phyloP scores from a whole-genome alignment of 2,113 vertebrate species.

The Prietella phreatophila region DNA sequence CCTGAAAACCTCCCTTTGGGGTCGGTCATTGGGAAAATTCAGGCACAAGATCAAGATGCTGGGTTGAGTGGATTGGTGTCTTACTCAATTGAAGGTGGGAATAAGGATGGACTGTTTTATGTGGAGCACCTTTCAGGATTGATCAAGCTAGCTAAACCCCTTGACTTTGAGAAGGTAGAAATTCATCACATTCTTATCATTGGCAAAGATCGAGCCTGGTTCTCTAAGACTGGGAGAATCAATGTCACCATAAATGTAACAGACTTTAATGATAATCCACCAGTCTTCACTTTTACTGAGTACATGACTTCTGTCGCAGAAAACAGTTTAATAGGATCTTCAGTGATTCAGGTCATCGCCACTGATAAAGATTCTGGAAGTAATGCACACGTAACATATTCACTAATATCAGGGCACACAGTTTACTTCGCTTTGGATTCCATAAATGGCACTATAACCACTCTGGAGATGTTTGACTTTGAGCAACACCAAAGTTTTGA shows the following conservation, averaged over 20 bases:
- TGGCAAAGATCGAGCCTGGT: constrained; percentile 70
- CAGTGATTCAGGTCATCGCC: constrained; percentile 61
- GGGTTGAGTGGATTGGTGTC: constrained; percentile 68
- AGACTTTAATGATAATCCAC: constrained; percentile 75
- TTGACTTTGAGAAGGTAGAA: constrained; percentile 68
- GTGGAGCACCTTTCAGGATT: constrained; percentile 66
- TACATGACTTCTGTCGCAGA: constrained; percentile 64
- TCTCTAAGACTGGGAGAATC: constrained; percentile 58
- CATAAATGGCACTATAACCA: constrained; percentile 66
- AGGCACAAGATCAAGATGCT: constrained; percentile 68
- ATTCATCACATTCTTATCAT: constrained; percentile 60
- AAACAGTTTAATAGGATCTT: constrained; percentile 65
- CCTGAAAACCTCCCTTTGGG: constrained; percentile 69
- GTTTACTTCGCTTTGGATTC: constrained; percentile 66
- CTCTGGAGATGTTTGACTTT: constrained; percentile 69
- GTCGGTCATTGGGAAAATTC: constrained; percentile 68
- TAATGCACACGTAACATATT: constrained; percentile 68
- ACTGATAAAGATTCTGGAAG: constrained; percentile 65
- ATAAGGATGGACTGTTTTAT: constrained; percentile 61
- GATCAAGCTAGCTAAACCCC: constrained; percentile 61
- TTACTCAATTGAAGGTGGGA: constrained; percentile 60
- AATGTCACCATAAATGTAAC: constrained; percentile 67
- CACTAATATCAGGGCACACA: constrained; percentile 64
- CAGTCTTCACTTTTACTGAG: constrained; percentile 62
- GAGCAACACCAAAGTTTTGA: constrained; percentile 67